Base-by-base conservation (phyloP, 2,113 vertebrate species). In the Epinephelus cyanopodus region DNA sequence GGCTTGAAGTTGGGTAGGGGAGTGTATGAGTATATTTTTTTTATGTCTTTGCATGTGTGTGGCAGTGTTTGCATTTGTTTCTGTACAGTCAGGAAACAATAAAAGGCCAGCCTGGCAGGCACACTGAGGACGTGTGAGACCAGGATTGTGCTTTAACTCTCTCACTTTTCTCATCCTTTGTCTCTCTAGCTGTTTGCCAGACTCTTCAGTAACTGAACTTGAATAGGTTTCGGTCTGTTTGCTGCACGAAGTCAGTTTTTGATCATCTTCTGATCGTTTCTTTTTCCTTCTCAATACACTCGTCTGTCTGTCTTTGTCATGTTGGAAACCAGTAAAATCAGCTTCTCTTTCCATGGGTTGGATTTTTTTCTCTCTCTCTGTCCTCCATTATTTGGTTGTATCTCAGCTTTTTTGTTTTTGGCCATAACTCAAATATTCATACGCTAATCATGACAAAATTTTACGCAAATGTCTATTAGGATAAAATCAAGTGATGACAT, bases 101-200 rank as follows among this genome's bases (percentile, higher is more conserved):
- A n/a, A 23, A 66, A 62, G 33, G 53, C 60, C 67, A 61, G 53
- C 53, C n/a, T 9, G 7, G 76, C 18, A 8, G 70, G 48, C 62
- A 60, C 19, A 45, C 25, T 48, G 48, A 15, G 47, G 19, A 62
- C 10, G 37, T 74, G 82, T 62, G 72, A 60, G 64, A 58, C 19
- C 10, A 42, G 21, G 48, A 21, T 27, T 3, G 21, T 11, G 58
- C 50, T 48, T 69, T 65, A 50, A 50, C 27, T 29, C 52, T 58
- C 29, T 29, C 42, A 60, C 53, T 25, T 61, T 19, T 45, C 60
- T 62, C 52, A 29, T 45, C 50, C 29, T 39, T 50, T 29, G 27
- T 66, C 45, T 45, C 3, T 70, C 3, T 1, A 19, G 58, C 58
- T 72, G 39, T 67, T 50, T 47, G 61, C 70, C 63, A 65, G 68